These are phyloP conservation scores for Ganaspis brasiliensis DNA, from an alignment of 2,888 invertebrate species.

Conservation along the genomic window DNA sequence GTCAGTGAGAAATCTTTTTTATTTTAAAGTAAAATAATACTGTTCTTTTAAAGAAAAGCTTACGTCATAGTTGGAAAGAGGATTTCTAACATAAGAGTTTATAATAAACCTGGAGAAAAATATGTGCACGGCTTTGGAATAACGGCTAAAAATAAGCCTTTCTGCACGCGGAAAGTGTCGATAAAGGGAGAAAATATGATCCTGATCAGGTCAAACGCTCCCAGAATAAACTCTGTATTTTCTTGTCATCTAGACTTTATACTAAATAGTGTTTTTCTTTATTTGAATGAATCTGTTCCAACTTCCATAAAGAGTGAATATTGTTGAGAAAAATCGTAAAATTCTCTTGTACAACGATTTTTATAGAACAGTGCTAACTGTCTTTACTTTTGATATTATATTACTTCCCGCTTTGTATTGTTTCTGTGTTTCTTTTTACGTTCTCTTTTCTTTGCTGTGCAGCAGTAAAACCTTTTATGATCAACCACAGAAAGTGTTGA, in stretches of 20 bases:
- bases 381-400: conserved; percentile 1
- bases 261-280: conserved; percentile 14
- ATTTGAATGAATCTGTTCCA: conserved; percentile 8
- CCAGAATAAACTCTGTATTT: conserved; percentile 18
- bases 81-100: neutral
- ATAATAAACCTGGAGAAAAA: conserved; percentile 3
- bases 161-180: conserved; percentile 25
- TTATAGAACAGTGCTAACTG: neutral
- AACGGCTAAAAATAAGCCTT: conserved; percentile 35
- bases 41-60: neutral
- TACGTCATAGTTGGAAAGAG: neutral
- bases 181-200: conserved; percentile 37
- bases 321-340: neutral
- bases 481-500: conserved; percentile 16
- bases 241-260: conserved; percentile 6
- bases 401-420: conserved; percentile 20
- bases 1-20: too few relatives aligned
- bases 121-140: conserved; percentile 3
- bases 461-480: conserved; percentile 27
- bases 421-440: neutral
- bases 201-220: conserved; percentile 29
- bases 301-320: neutral
- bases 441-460: neutral
- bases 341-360: conserved; percentile 2
- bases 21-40: neutral